A percentile compares a stretch with the other conserved stretches of the same genome.
phyloP scores from a whole-genome alignment of 2,888 invertebrate genomes.

The Eristalinus aeneus region DNA sequence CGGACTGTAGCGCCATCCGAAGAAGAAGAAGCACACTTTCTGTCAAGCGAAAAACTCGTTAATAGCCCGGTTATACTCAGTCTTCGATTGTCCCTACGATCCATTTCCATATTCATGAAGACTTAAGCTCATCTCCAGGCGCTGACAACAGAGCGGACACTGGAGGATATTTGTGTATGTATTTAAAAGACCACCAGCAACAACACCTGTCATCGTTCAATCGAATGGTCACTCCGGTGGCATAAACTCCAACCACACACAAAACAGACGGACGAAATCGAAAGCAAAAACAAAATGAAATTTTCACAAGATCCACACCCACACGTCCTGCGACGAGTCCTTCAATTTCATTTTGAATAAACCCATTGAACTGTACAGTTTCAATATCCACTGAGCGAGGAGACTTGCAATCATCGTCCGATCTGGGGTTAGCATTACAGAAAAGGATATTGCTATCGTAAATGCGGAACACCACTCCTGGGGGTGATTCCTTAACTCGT shows the following conservation, averaged over 20 bases:
- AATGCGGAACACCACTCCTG: conserved; percentile 13
- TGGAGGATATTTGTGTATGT: neutral
- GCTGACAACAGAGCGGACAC: neutral
- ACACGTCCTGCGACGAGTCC: neutral
- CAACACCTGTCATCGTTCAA: neutral
- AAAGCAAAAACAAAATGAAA: neutral
- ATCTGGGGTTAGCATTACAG: conserved; percentile 35
- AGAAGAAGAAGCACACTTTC: no score
- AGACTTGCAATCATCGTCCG: conserved; percentile 34
- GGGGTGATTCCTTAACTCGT: conserved; percentile 19
- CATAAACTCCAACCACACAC: neutral
- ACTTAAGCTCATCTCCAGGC: neutral
- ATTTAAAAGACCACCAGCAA: neutral
- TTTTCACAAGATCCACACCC: neutral
- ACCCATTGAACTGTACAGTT: conserved; percentile 40
- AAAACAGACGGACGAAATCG: neutral
- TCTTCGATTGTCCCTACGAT: neutral
- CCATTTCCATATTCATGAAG: neutral
- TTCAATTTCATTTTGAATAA: conserved; percentile 9
- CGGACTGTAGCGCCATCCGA: no score
- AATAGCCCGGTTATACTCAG: neutral
- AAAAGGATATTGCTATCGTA: conserved; percentile 22
- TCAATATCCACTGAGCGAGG: conserved; percentile 47
- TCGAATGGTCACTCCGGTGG: neutral
- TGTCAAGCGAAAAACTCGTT: neutral